These are phyloP conservation scores for Myotis brandtii DNA, from an alignment of 2,113 vertebrate genomes.

Conservation along the genomic window DNA sequence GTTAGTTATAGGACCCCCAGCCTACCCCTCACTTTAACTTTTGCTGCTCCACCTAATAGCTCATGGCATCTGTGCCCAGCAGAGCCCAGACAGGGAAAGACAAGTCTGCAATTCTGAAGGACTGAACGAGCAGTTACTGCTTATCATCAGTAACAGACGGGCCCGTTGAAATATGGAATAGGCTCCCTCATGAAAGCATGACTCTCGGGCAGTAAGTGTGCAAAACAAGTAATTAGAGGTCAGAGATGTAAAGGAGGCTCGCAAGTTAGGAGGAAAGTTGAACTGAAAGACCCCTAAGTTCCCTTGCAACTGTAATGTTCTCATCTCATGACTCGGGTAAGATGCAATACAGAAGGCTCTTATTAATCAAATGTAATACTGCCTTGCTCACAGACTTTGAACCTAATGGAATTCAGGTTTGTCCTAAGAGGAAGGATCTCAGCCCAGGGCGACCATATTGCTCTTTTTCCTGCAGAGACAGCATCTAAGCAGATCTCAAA, in stretches of 20 bases:
- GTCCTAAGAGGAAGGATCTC: not conserved
- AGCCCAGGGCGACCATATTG: not conserved
- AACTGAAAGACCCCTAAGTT: not conserved
- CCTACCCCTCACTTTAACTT: not conserved
- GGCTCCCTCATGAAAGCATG: not conserved
- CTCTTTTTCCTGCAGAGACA: not conserved
- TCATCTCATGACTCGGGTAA: not conserved
- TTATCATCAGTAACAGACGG: not conserved
- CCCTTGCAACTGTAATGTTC: not conserved
- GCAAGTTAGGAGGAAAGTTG: not conserved
- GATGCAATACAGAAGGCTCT: not conserved
- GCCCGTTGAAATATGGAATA: not conserved
- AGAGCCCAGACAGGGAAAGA: not conserved
- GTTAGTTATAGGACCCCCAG: not conserved
- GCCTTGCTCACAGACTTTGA: not conserved
- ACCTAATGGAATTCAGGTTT: not conserved
- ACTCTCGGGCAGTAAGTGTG: not conserved
- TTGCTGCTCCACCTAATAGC: not conserved
- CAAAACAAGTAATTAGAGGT: not conserved
- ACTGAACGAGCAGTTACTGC: not conserved
- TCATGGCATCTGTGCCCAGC: not conserved
- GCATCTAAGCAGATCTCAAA: not conserved
- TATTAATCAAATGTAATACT: not conserved
- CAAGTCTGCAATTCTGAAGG: not conserved
- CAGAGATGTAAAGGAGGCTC: not conserved